phyloP scores from a whole-genome alignment of 2,888 invertebrate genomes.

The Trachelus iudaicus region DNA sequence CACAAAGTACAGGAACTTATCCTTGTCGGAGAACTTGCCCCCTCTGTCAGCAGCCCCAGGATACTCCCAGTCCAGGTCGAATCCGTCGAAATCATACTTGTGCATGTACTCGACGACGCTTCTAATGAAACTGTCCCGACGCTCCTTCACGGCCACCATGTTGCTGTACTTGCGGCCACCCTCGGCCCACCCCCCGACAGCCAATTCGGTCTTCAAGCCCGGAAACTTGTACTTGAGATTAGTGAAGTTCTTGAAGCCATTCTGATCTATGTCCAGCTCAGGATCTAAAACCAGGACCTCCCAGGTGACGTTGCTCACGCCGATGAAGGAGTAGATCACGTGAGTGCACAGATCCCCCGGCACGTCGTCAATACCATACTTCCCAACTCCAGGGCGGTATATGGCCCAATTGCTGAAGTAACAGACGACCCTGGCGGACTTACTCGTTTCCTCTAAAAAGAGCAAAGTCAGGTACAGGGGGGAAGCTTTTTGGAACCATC shows the following conservation, averaged over 20 bases:
- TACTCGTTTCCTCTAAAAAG: neutral
- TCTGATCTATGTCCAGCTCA: conserved; percentile 80
- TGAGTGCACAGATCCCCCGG: conserved; percentile 88
- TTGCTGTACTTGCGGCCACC: conserved; percentile 89
- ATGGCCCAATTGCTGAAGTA: conserved; percentile 88
- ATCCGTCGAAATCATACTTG: conserved; percentile 83
- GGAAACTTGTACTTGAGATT: conserved; percentile 77
- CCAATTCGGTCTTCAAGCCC: conserved; percentile 79
- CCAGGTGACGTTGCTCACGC: conserved; percentile 82
- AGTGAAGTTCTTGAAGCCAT: conserved; percentile 85
- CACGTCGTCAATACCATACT: conserved; percentile 86
- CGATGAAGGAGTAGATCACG: conserved; percentile 89
- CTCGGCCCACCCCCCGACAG: conserved; percentile 92
- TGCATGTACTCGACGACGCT: conserved; percentile 83
- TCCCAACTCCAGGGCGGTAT: conserved; percentile 83
- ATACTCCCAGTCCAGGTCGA: conserved; percentile 93
- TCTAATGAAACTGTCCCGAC: conserved; percentile 77
- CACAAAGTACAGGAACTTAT: conserved; percentile 83
- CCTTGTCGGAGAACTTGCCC: conserved; percentile 85
- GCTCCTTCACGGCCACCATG: conserved; percentile 78
- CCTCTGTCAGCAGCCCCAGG: conserved; percentile 89
- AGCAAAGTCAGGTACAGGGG: neutral
- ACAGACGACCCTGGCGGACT: conserved; percentile 68
- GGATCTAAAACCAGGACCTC: conserved; percentile 84
- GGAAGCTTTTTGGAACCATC: neutral